These are phyloP conservation scores for Eufriesea mexicana DNA, from an alignment of 1,140 invertebrate species.

Conservation along the genomic window DNA sequence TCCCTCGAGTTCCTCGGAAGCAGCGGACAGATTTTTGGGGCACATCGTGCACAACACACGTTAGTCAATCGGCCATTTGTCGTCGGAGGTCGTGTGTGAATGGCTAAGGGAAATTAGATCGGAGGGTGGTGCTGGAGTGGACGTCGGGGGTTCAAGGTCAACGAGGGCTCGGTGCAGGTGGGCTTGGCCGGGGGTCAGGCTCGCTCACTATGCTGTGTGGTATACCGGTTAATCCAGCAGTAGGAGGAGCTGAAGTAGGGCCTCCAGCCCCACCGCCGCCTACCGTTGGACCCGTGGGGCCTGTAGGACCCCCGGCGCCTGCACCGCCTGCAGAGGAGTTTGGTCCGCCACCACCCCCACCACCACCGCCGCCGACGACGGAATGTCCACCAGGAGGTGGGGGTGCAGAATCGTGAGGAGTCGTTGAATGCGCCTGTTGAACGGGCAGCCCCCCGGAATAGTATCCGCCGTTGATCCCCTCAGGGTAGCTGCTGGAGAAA, in stretches of 20 bases:
- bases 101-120: conserved; percentile 71
- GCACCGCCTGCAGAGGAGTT: conserved; percentile 75
- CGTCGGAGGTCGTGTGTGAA: conserved; percentile 64
- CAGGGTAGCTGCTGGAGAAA: conserved; percentile 83
- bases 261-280: conserved; percentile 70
- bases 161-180: conserved; percentile 81
- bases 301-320: conserved; percentile 72
- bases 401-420: conserved; percentile 87
- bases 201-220: conserved; percentile 82
- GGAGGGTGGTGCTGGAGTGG: conserved; percentile 70
- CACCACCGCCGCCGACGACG: conserved; percentile 77
- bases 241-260: conserved; percentile 73
- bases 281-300: conserved; percentile 70
- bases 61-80: conserved; percentile 65
- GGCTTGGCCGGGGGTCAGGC: conserved; percentile 81
- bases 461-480: conserved; percentile 88
- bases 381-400: conserved; percentile 84
- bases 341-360: conserved; percentile 74
- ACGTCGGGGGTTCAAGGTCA: conserved; percentile 76
- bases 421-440: conserved; percentile 90
- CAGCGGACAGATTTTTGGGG: conserved; percentile 76
- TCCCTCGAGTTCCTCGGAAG: conserved; percentile 73
- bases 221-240: conserved; percentile 78
- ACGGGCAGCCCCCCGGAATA: conserved; percentile 87
- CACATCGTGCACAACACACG: conserved; percentile 57